These are phyloP conservation scores for Nesometra sesokonis DNA, from an alignment of 35 echinoderm and acorn worm genomes.

Conservation along the genomic window DNA sequence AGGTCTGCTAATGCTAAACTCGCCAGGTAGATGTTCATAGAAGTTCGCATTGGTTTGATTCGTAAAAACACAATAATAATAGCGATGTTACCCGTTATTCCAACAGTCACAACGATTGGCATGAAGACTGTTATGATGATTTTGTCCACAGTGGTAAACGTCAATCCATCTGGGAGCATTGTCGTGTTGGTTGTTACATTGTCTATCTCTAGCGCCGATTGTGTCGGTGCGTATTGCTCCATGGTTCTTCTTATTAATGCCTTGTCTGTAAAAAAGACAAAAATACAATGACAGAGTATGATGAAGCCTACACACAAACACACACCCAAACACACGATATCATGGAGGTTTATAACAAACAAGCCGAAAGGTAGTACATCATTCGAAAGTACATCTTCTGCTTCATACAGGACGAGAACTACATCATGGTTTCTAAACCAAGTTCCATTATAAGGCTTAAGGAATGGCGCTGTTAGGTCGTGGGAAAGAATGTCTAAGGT, in stretches of 20 bases:
- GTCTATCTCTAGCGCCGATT: background rate
- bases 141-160: background rate
- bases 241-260: background rate
- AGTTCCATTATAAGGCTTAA: too few species aligned
- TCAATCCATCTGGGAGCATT: background rate
- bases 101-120: constrained; percentile 1
- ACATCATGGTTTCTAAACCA: too few species aligned
- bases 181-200: background rate
- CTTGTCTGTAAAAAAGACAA: too few species aligned
- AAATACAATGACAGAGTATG: too few species aligned
- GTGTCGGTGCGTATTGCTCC: background rate
- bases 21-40: background rate
- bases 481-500: too few species aligned
- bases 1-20: constrained; percentile 2
- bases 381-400: too few species aligned
- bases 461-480: too few species aligned
- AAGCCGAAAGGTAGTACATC: too few species aligned
- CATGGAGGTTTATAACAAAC: too few species aligned
- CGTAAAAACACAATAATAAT: constrained; percentile 1
- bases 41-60: background rate
- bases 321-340: too few species aligned
- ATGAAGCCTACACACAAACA: too few species aligned
- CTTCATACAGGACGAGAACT: too few species aligned
- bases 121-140: background rate
- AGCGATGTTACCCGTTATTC: background rate